A percentile compares a stretch with the other conserved stretches of the same genome.
These are phyloP conservation scores for Clavelina lepadiformis DNA, from an alignment of 23 tunicate genomes.

Conservation along the genomic window DNA sequence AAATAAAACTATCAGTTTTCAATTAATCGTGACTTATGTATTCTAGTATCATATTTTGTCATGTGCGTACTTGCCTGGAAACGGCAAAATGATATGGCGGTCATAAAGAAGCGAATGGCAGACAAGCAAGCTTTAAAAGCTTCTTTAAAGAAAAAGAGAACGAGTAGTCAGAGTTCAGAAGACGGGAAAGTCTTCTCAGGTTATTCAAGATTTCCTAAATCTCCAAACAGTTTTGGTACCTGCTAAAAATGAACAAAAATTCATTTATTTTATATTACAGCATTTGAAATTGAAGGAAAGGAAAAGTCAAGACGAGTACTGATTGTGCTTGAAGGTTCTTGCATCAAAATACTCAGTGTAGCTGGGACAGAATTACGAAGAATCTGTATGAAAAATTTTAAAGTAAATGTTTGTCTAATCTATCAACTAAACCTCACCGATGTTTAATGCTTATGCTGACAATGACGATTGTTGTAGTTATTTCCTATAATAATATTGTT, in stretches of 20 bases:
- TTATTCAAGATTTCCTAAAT: too few relatives aligned
- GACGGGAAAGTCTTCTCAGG: not conserved
- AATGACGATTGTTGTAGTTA: too few relatives aligned
- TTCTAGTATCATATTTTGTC: constrained; percentile 55
- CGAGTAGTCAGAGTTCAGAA: not conserved
- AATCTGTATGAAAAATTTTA: constrained; percentile 33
- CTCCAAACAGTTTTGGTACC: too few relatives aligned
- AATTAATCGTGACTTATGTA: not conserved
- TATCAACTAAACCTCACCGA: not conserved
- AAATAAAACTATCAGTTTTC: too few relatives aligned
- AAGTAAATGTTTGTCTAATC: constrained; percentile 21
- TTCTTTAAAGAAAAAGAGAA: not conserved
- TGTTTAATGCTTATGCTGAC: too few relatives aligned
- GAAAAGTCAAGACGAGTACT: constrained; percentile 48
- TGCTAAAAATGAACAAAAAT: too few relatives aligned
- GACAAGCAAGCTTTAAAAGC: constrained; percentile 10
- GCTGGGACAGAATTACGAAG: constrained; percentile 28
- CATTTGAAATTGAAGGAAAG: constrained; percentile 70
- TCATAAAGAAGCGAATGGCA: constrained; percentile 5
- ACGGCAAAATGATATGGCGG: constrained; percentile 26
- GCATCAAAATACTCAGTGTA: constrained; percentile 28
- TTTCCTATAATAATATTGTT: too few relatives aligned
- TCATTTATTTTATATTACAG: too few relatives aligned
- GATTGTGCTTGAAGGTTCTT: constrained; percentile 24
- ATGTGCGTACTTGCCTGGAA: constrained; percentile 63